phyloP scores from a whole-genome alignment of 2,888 invertebrate genomes.

The Limnephilus auricula region DNA sequence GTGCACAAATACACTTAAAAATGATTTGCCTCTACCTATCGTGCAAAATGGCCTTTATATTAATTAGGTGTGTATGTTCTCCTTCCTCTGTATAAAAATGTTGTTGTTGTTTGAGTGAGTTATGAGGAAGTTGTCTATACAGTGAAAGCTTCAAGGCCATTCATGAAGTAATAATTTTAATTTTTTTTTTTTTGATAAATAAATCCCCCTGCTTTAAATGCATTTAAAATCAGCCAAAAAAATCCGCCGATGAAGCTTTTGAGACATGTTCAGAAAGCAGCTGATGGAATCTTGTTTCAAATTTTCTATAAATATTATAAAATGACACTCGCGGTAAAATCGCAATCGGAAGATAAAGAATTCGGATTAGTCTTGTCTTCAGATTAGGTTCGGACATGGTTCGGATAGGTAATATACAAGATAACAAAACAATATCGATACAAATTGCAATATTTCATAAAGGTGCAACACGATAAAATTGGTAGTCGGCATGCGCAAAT shows the following conservation, averaged over 20 bases:
- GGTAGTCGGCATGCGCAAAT: background rate
- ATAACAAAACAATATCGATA: background rate
- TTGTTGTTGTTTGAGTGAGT: background rate
- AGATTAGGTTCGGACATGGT: background rate
- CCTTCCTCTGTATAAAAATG: background rate
- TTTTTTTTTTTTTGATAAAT: background rate
- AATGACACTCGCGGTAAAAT: background rate
- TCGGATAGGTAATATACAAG: background rate
- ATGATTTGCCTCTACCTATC: no score
- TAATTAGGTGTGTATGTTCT: no score
- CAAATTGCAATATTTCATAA: background rate
- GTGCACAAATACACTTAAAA: no score
- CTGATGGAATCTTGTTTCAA: background rate
- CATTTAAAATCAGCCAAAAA: background rate
- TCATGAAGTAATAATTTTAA: background rate
- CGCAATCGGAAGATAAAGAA: background rate
- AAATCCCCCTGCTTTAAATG: background rate
- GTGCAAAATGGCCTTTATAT: no score
- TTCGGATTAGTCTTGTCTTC: background rate
- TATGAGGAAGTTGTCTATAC: background rate
- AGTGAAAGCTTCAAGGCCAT: background rate
- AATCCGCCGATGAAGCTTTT: background rate
- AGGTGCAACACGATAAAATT: background rate
- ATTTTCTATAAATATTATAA: background rate
- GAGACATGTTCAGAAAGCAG: background rate